phyloP scores from a whole-genome alignment of 2,113 vertebrate species.

The Nycticebus coucang region DNA sequence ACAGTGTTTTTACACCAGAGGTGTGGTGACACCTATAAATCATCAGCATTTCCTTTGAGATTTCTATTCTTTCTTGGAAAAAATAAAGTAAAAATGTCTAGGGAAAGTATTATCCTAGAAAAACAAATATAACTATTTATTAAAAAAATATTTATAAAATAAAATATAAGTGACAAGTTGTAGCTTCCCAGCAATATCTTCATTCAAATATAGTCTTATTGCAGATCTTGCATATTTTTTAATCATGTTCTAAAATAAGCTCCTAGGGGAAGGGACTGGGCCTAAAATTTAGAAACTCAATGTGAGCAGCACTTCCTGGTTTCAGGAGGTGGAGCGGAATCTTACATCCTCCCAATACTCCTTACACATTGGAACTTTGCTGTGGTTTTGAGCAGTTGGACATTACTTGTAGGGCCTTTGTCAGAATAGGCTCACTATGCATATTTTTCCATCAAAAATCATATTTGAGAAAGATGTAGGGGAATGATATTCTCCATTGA shows the following conservation, averaged over 20 bases:
- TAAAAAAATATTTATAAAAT: background rate
- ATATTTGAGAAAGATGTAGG: background rate
- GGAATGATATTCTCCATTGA: background rate
- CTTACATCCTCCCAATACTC: background rate
- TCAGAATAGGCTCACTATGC: background rate
- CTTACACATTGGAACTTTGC: background rate
- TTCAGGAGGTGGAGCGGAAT: background rate
- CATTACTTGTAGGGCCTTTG: background rate
- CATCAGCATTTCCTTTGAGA: constrained; percentile 31
- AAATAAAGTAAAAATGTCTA: background rate
- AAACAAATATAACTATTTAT: background rate
- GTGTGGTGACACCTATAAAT: constrained; percentile 40
- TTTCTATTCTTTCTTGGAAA: constrained; percentile 54
- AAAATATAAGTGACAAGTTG: background rate
- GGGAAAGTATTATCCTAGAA: background rate
- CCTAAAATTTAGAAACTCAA: background rate
- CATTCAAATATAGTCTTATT: background rate
- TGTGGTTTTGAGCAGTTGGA: background rate
- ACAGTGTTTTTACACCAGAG: constrained; percentile 28
- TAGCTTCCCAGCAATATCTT: background rate
- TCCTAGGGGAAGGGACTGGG: background rate
- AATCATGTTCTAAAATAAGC: background rate
- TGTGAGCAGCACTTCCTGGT: background rate
- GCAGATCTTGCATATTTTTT: background rate
- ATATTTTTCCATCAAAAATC: background rate